Conservation (phyloP, 2,113 vertebrate genomes). For the Chascanopsetta lugubris region DNA sequence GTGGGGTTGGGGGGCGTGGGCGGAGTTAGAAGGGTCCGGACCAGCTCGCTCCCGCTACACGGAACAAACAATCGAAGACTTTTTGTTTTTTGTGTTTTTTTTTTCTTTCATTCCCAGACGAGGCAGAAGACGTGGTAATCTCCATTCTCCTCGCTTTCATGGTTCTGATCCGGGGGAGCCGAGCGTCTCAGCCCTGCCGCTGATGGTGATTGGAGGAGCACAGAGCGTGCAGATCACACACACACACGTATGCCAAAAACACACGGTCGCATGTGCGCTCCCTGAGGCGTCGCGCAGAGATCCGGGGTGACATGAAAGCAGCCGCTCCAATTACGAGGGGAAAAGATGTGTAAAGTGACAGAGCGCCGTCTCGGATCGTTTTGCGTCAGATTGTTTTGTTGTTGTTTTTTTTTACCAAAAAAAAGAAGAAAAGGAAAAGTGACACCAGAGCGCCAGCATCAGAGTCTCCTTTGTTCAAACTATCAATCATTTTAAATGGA, state of each 20-base stretch:
- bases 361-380: not conserved
- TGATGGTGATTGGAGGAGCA: constrained; percentile 13
- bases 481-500: not conserved
- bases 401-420: constrained; percentile 1
- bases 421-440: not conserved
- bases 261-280: not conserved
- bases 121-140: constrained; percentile 28
- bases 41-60: constrained; percentile 8
- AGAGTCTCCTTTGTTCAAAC: not conserved
- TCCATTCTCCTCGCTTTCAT: constrained; percentile 16
- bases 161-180: constrained; percentile 41
- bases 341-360: not conserved
- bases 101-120: not conserved
- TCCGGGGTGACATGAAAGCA: constrained; percentile 12
- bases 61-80: constrained; percentile 16
- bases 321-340: not conserved
- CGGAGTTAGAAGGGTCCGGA: too few species aligned
- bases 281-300: not conserved
- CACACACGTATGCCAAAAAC: not conserved
- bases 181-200: constrained; percentile 1
- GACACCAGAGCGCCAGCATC: not conserved
- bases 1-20: too few species aligned
- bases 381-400: not conserved
- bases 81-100: too few species aligned
- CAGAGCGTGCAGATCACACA: constrained; percentile 12